These are phyloP conservation scores for Nemapogon koenigi DNA, from an alignment of 2,888 invertebrate species.

Conservation along the genomic window DNA sequence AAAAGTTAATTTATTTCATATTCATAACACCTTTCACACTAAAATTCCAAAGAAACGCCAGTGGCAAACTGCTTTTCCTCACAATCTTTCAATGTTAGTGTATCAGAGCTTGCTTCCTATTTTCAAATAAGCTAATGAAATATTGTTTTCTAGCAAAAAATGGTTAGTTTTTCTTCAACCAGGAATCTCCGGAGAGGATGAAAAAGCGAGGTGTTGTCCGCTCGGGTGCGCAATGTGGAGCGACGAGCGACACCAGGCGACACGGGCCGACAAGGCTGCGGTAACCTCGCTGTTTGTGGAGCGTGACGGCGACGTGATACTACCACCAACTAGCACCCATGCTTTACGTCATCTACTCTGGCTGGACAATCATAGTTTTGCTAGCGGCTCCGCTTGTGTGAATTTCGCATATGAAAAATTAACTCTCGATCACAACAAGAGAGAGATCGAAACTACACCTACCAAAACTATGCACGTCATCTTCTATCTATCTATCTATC, in stretches of 20 bases:
- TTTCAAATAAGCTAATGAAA: not conserved
- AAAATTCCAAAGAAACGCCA: too few species aligned
- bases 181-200: constrained; percentile 2
- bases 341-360: constrained; percentile 58
- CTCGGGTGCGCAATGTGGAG: constrained; percentile 51
- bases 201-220: constrained; percentile 2
- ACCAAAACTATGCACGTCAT: too few species aligned
- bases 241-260: constrained; percentile 24
- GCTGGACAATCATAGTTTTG: too few species aligned
- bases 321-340: constrained; percentile 48
- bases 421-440: too few species aligned
- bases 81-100: constrained; percentile 1
- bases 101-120: not conserved
- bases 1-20: too few species aligned
- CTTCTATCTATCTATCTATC: too few species aligned
- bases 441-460: too few species aligned
- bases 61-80: too few species aligned
- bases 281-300: constrained; percentile 62
- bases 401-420: too few species aligned
- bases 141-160: not conserved
- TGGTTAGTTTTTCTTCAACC: constrained; percentile 1
- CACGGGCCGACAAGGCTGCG: constrained; percentile 41
- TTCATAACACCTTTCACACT: too few species aligned
- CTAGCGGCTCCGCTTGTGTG: too few species aligned
- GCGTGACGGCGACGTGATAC: constrained; percentile 41